These are phyloP conservation scores for Caerostris extrusa DNA, from an alignment of 1,140 invertebrate species.

Conservation along the genomic window DNA sequence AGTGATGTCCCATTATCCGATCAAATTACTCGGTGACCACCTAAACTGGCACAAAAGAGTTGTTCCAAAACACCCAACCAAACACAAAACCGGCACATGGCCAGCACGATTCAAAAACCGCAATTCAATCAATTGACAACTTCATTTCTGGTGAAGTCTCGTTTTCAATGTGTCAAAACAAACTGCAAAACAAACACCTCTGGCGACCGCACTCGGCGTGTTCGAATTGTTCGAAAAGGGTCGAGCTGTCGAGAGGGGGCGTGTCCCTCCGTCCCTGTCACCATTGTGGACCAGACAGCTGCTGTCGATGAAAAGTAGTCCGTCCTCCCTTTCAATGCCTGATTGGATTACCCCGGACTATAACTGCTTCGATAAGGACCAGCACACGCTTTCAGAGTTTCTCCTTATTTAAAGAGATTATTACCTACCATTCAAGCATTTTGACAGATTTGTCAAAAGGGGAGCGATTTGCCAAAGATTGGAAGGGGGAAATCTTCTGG, in stretches of 20 bases:
- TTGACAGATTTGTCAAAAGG: slow-evolving; percentile 10
- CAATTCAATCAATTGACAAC: neutral
- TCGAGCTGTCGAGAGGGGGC: neutral
- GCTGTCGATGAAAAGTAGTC: slow-evolving; percentile 19
- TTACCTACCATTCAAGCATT: neutral
- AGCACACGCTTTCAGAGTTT: neutral
- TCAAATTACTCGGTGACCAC: neutral
- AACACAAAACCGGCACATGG: neutral
- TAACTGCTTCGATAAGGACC: slow-evolving; percentile 52
- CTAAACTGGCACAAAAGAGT: neutral
- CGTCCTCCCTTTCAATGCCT: slow-evolving; percentile 53
- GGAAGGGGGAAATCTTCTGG: too few relatives aligned
- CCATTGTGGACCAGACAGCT: slow-evolving; percentile 53
- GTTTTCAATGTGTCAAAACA: slow-evolving; percentile 1
- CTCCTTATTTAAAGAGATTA: slow-evolving; percentile 37
- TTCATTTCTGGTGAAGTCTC: too few relatives aligned
- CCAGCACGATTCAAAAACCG: neutral
- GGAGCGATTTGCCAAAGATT: too few relatives aligned
- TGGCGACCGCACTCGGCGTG: neutral
- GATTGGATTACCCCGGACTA: slow-evolving; percentile 60
- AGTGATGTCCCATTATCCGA: neutral
- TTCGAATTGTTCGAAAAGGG: neutral
- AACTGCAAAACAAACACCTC: slow-evolving; percentile 17
- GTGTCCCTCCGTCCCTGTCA: slow-evolving; percentile 54
- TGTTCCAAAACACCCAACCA: neutral